These are phyloP conservation scores for Phytoseiulus persimilis DNA, from an alignment of 2,888 invertebrate genomes.

Conservation along the genomic window DNA sequence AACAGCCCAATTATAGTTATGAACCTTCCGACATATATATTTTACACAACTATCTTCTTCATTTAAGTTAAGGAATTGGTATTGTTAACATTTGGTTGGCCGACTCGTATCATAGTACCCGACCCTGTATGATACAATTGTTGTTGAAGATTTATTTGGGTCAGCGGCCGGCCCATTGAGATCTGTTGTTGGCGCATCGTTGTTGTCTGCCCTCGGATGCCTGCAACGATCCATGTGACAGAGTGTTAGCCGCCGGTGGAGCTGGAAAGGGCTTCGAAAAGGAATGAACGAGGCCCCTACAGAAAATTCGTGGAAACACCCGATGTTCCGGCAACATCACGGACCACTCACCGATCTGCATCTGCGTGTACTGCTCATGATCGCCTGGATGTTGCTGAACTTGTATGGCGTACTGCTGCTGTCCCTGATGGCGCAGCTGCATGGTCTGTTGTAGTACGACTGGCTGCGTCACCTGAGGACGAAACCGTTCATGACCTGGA, in stretches of 20 bases:
- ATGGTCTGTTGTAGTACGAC: background rate
- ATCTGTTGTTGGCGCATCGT: background rate
- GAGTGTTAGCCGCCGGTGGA: background rate
- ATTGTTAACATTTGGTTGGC: background rate
- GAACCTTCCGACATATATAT: background rate
- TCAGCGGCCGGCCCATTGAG: background rate
- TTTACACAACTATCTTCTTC: background rate
- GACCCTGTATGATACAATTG: background rate
- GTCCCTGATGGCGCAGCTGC: background rate
- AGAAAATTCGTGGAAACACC: too few species aligned
- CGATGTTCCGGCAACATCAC: too few species aligned
- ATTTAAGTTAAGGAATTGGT: background rate
- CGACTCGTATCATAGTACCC: background rate
- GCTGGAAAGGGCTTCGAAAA: too few species aligned
- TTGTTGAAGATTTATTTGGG: background rate
- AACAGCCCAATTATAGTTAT: too few species aligned
- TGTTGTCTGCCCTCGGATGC: background rate
- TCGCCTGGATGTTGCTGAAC: background rate
- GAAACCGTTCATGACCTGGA: background rate
- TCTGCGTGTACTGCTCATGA: background rate
- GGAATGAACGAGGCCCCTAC: too few species aligned
- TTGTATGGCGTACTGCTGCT: background rate
- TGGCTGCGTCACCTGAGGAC: background rate
- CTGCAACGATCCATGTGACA: background rate
- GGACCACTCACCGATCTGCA: background rate